Evolutionary conservation across 1,140 invertebrate species (phyloP).

Genomic region (Muscidifurax raptorellus): DNA sequence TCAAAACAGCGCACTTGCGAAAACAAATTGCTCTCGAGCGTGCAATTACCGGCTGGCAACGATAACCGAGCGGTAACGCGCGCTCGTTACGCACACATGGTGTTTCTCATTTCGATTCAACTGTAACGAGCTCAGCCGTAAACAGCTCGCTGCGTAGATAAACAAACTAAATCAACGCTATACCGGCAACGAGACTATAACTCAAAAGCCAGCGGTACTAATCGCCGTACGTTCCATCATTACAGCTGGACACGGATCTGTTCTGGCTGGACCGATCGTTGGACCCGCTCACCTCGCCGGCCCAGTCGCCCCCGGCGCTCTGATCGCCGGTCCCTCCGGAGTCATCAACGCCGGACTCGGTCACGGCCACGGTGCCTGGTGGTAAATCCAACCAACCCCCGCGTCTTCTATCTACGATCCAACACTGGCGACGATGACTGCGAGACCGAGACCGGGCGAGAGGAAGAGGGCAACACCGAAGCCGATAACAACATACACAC

Average conservation of each 20-base stretch:
- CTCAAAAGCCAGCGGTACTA: no score
- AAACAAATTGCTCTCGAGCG: no score
- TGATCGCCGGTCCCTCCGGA: constrained; percentile 72
- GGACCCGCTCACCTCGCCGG: constrained; percentile 68
- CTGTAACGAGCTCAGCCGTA: no score
- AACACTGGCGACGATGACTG: neutral
- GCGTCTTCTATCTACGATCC: neutral
- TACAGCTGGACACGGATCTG: constrained; percentile 57
- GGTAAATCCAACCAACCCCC: neutral
- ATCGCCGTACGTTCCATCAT: no score
- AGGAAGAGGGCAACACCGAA: neutral
- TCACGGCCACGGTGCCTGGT: constrained; percentile 35
- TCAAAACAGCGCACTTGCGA: no score
- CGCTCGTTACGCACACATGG: no score
- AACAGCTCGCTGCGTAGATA: no score
- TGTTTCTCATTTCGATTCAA: no score
- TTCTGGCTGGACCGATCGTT: constrained; percentile 67
- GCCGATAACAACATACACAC: neutral
- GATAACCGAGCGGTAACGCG: no score
- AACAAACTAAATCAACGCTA: no score
- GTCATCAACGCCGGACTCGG: constrained; percentile 66
- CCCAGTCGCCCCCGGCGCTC: constrained; percentile 66
- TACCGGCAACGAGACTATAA: no score
- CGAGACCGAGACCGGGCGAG: neutral
- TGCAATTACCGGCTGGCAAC: no score